A percentile compares a stretch with the other conserved stretches of the same genome.
phyloP scores from a whole-genome alignment of 2,797 vertebrate genomes.

The Spinus pinus region DNA sequence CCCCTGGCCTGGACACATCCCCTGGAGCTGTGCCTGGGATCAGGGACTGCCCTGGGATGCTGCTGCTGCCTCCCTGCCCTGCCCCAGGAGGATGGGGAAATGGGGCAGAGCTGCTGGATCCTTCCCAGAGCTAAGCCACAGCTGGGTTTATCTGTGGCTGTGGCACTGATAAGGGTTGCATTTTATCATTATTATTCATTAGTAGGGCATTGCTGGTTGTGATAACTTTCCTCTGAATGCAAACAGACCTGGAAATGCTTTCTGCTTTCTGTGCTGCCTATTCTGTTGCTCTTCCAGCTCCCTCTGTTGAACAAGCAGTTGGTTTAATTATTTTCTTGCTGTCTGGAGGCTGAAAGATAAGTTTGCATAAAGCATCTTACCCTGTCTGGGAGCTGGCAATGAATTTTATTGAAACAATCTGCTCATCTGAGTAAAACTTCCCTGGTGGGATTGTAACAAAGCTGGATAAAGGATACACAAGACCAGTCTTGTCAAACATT shows the following conservation, averaged over 20 bases:
- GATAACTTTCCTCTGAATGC: background rate
- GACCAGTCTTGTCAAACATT: background rate
- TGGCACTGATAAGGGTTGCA: background rate
- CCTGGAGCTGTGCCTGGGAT: background rate
- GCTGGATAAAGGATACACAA: background rate
- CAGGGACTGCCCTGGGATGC: background rate
- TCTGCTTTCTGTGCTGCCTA: background rate
- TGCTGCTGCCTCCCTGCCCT: fast-evolving
- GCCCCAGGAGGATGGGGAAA: fast-evolving
- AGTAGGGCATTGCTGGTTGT: background rate
- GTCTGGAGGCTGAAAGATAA: background rate
- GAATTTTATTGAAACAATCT: conserved; percentile 34
- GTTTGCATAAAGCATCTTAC: conserved; percentile 11
- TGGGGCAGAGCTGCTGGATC: background rate
- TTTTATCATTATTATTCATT: background rate
- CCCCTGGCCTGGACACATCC: background rate
- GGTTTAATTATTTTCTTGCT: conserved; percentile 19
- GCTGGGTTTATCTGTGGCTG: background rate
- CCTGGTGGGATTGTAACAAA: background rate
- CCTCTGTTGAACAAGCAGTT: background rate
- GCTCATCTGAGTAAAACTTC: background rate
- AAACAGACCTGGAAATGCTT: background rate
- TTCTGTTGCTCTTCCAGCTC: background rate
- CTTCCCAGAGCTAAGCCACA: background rate
- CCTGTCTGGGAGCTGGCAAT: background rate